These are phyloP conservation scores for Butorides virescens DNA, from an alignment of 2,113 vertebrate genomes.

Conservation along the genomic window DNA sequence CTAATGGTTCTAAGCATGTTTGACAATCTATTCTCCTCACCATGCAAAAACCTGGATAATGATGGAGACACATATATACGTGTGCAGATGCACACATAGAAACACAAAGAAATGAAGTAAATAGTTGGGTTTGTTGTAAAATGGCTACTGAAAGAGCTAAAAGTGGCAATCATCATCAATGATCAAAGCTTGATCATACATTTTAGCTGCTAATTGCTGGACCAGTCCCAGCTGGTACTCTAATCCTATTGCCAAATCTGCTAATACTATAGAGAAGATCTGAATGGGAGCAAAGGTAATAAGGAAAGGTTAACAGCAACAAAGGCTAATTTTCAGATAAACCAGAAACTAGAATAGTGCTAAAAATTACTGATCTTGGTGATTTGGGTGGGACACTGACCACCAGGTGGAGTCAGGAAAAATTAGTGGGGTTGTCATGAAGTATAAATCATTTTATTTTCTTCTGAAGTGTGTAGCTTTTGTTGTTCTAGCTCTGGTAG, in stretches of 20 bases:
- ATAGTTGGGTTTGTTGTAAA: neutral
- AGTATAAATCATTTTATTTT: neutral
- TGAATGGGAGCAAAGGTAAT: neutral
- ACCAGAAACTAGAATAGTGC: neutral
- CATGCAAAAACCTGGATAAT: neutral
- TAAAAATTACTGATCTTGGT: neutral
- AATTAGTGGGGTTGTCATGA: neutral
- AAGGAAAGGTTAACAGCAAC: neutral
- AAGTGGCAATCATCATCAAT: neutral
- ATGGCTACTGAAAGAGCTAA: neutral
- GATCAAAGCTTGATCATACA: neutral
- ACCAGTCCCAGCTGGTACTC: neutral
- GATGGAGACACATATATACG: fast-evolving
- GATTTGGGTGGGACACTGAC: neutral
- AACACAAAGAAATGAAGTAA: neutral
- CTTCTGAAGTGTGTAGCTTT: neutral
- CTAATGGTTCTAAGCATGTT: neutral
- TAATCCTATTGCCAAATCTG: neutral
- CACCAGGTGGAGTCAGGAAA: neutral
- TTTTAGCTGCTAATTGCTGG: neutral
- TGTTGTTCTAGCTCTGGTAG: neutral
- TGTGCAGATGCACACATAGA: neutral
- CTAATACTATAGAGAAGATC: neutral
- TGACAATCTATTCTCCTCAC: neutral
- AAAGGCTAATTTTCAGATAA: neutral